Evolutionary conservation across 37 sponge, comb jelly and placozoan species (phyloP).

Genomic region (Theonella swinhoei): DNA sequence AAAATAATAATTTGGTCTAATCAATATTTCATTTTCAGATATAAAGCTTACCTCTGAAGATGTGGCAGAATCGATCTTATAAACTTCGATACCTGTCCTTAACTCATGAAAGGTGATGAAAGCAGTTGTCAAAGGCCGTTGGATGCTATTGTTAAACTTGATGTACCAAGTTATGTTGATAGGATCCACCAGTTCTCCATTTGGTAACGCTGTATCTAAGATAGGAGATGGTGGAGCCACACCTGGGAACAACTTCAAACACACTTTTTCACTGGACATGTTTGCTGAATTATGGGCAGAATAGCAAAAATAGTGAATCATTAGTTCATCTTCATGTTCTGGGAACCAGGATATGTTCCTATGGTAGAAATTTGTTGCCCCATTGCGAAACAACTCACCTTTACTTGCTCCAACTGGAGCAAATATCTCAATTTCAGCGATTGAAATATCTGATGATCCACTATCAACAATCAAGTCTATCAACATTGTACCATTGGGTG

Average conservation of each 20-base stretch:
- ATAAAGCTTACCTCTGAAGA: conserved; percentile 25
- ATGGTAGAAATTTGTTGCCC: conserved; percentile 7
- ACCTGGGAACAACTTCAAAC: conserved; percentile 25
- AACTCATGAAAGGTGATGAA: too few relatives aligned
- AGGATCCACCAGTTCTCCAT: conserved; percentile 26
- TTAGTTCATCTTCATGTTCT: not conserved
- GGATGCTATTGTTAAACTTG: conserved; percentile 21
- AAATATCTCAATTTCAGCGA: conserved; percentile 22
- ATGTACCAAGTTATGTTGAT: conserved; percentile 7
- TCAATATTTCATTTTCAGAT: not conserved
- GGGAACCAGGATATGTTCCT: conserved; percentile 29
- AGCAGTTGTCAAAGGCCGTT: conserved; percentile 12
- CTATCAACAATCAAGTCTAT: conserved; percentile 29
- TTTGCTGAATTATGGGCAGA: conserved; percentile 31
- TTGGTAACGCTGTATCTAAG: conserved; percentile 6
- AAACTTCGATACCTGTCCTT: conserved; percentile 14
- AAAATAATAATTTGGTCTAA: conserved; percentile 19
- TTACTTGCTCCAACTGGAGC: conserved; percentile 18
- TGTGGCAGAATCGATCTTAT: conserved; percentile 15
- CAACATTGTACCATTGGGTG: conserved; percentile 15
- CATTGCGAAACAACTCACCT: conserved; percentile 2
- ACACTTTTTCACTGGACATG: conserved; percentile 31
- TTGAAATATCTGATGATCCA: conserved; percentile 16
- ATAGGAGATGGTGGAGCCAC: conserved; percentile 12
- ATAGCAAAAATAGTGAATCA: conserved; percentile 37